These are phyloP conservation scores for Gibbula magus DNA, from an alignment of 2,888 invertebrate genomes.

Conservation along the genomic window DNA sequence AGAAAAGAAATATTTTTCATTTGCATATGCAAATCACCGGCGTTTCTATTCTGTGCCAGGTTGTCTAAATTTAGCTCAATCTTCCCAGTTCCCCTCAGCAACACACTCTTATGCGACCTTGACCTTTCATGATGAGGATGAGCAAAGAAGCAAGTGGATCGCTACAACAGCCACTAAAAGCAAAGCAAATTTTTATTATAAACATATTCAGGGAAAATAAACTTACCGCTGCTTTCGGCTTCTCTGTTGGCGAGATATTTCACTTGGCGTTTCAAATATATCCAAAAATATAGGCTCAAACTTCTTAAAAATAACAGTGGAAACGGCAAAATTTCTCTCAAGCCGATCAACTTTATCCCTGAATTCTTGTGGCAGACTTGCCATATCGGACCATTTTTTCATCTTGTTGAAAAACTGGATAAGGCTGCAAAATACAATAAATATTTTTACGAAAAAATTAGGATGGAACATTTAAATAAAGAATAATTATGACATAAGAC, in stretches of 20 bases:
- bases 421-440: conserved; percentile 80
- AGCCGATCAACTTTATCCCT: conserved; percentile 87
- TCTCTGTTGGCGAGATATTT: conserved; percentile 79
- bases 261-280: conserved; percentile 85
- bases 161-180: neutral
- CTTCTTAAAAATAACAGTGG: conserved; percentile 93
- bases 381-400: conserved; percentile 96
- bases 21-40: neutral
- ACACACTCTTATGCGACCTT: conserved; percentile 1
- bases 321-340: conserved; percentile 93
- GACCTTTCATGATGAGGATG: neutral
- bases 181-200: neutral
- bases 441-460: neutral
- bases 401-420: conserved; percentile 96
- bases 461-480: neutral
- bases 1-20: neutral
- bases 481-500: no score
- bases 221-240: conserved; percentile 80
- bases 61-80: neutral
- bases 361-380: conserved; percentile 88
- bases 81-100: conserved; percentile 5
- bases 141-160: neutral
- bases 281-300: conserved; percentile 91
- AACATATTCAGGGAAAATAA: neutral
- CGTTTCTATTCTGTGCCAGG: neutral